Percentiles rank a stretch among this genome's conserved stretches.
Conservation (phyloP, 2,797 vertebrate species). For the Morus bassanus region DNA sequence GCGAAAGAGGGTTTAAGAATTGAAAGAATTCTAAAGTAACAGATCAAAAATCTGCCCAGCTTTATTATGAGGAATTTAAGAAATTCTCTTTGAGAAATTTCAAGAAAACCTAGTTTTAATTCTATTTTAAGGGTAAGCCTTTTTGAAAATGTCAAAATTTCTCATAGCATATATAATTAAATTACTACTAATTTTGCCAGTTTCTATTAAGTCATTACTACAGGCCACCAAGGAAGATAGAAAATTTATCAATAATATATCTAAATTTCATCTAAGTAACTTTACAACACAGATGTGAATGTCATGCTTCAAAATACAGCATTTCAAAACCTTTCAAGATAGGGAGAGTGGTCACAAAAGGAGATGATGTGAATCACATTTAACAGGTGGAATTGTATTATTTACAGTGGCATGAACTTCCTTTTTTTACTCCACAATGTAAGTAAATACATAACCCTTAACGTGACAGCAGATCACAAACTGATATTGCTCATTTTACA, state of each 20-base stretch:
- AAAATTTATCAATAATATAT: not conserved
- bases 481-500: not conserved
- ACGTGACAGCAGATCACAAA: not conserved
- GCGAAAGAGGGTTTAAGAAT: not conserved
- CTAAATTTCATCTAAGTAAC: not conserved
- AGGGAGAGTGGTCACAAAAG: fast-evolving
- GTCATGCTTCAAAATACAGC: not conserved
- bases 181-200: not conserved
- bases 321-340: not conserved
- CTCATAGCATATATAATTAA: not conserved
- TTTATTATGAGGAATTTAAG: not conserved
- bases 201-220: not conserved
- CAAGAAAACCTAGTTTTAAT: not conserved
- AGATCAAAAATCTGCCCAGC: not conserved
- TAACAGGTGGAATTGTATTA: not conserved
- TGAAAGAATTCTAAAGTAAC: not conserved
- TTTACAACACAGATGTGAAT: not conserved
- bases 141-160: not conserved
- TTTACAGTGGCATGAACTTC: not conserved
- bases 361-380: not conserved
- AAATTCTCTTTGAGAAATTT: not conserved
- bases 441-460: not conserved
- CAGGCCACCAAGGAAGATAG: not conserved
- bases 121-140: not conserved
- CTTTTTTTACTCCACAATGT: not conserved